A percentile compares a stretch with the other conserved stretches of the same genome.
Evolutionary conservation across 1,140 invertebrate genomes (phyloP).

Genomic region (Drosophila arizonae): DNA sequence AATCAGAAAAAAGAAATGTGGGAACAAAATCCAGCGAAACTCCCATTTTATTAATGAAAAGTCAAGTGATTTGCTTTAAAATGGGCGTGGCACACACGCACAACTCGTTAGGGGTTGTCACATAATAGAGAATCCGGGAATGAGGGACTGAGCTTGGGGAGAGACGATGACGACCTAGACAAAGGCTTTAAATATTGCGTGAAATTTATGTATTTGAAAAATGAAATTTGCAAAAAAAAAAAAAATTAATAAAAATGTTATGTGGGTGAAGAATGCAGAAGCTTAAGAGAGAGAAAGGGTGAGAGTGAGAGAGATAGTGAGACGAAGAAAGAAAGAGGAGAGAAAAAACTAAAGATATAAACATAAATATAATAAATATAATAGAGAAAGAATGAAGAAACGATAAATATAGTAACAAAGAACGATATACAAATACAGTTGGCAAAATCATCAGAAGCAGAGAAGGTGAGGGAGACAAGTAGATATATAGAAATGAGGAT

Average conservation of each 20-base stretch:
- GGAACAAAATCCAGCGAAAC: conserved; percentile 39
- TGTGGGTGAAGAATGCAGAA: neutral
- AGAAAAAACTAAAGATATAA: neutral
- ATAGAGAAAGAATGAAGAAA: neutral
- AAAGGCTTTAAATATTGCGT: conserved; percentile 28
- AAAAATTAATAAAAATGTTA: neutral
- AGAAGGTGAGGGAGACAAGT: too few relatives aligned
- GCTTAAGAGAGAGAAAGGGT: neutral
- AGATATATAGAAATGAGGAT: too few relatives aligned
- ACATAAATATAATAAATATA: too few relatives aligned
- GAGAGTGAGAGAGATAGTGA: neutral
- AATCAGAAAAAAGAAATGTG: conserved; percentile 10
- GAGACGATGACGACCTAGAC: neutral
- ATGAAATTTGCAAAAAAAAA: conserved; percentile 8
- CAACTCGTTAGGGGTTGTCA: conserved; percentile 61
- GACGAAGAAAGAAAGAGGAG: neutral
- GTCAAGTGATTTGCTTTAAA: conserved; percentile 72
- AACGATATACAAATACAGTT: neutral
- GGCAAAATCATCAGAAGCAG: too few relatives aligned
- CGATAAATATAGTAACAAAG: neutral
- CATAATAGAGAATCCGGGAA: neutral
- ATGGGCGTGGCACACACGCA: conserved; percentile 68
- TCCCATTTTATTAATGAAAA: conserved; percentile 80
- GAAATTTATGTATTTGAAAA: conserved; percentile 31
- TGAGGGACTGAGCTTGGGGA: neutral